phyloP scores from a whole-genome alignment of 2,888 invertebrate genomes.

The Xylota sylvarum region DNA sequence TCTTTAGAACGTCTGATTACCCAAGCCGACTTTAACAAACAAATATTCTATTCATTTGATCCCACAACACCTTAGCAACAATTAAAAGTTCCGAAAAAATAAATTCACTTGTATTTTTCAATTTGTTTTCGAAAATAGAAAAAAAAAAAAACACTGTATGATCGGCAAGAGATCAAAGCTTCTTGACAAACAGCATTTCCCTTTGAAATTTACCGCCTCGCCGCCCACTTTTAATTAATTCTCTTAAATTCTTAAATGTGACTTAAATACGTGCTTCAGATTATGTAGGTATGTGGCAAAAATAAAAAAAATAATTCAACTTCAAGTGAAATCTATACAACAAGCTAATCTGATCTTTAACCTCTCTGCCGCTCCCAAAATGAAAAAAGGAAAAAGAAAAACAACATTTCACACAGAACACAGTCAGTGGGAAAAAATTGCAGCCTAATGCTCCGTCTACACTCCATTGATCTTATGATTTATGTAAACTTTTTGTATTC shows the following conservation, averaged over 20 bases:
- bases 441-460: slow-evolving; percentile 31
- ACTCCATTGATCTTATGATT: slow-evolving; percentile 60
- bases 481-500: slow-evolving; percentile 53
- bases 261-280: slow-evolving; percentile 42
- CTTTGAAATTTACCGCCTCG: slow-evolving; percentile 71
- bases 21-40: not conserved
- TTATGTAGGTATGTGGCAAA: slow-evolving; percentile 8
- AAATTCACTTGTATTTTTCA: slow-evolving; percentile 7
- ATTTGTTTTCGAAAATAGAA: slow-evolving; percentile 39
- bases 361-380: slow-evolving; percentile 41
- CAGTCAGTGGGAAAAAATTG: slow-evolving; percentile 25
- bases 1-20: not conserved
- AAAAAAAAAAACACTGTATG: slow-evolving; percentile 17
- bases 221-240: slow-evolving; percentile 67
- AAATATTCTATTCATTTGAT: not conserved
- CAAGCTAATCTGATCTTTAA: slow-evolving; percentile 67
- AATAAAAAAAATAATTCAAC: slow-evolving; percentile 38
- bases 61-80: not conserved
- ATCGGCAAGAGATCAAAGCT: slow-evolving; percentile 70
- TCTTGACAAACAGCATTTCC: slow-evolving; percentile 43
- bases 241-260: slow-evolving; percentile 46
- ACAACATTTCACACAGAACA: slow-evolving; percentile 8
- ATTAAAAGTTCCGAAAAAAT: not conserved
- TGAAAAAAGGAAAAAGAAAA: slow-evolving; percentile 14
- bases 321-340: slow-evolving; percentile 24